Evolutionary conservation across 2,888 invertebrate species (phyloP), one percentile per base, ranked within the genome.

Genomic region (Drosophila mimica): DNA sequence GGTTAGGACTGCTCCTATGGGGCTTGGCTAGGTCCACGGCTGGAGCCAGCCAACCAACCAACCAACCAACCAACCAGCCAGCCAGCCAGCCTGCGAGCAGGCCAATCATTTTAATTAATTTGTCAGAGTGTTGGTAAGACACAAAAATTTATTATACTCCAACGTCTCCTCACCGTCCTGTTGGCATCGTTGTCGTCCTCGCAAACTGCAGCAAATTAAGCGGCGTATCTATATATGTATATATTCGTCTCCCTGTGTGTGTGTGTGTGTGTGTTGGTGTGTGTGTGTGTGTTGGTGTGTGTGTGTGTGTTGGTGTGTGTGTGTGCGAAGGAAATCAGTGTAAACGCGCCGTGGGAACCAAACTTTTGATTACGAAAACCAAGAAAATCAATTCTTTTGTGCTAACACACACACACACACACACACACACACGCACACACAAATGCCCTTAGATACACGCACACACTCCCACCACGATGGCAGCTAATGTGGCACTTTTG

Each of bases 51-150:
- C 38, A 46, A 1, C 20, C 43, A 43, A 3, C 11, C 20, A 43
- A 53, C 57, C 57, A 52, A 53, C 53, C 69, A 53, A 59, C 52
- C 70, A 84, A 76, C 81, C 77, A 89, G 82, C 79, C 90, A 89
- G 3, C 46, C 13, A 46, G 53, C 58, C 61, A 43, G 62, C 58
- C 70, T 59, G 73, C 52, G 70, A 85, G 83, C 86, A 79, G 89
- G 89, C 79, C 91, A 89, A 91, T 88, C 91, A 88, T 91, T 91
- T 91, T 91, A 91, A 91, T 91, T 91, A 91, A 91, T 91, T 91
- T 91, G 91, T 91, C 90, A 91, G 89, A 90, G 90, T 87, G 87
- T 90, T 91, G 85, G 88, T 85, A 83, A 76, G 83, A 88, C 88
- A 85, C 86, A 88, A 81, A 88, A 89, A 90, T 86, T 83, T 85